Evolutionary conservation across 2,888 invertebrate species (phyloP), one percentile per base, ranked within the genome.

Genomic region (Aleiodes alternator): DNA sequence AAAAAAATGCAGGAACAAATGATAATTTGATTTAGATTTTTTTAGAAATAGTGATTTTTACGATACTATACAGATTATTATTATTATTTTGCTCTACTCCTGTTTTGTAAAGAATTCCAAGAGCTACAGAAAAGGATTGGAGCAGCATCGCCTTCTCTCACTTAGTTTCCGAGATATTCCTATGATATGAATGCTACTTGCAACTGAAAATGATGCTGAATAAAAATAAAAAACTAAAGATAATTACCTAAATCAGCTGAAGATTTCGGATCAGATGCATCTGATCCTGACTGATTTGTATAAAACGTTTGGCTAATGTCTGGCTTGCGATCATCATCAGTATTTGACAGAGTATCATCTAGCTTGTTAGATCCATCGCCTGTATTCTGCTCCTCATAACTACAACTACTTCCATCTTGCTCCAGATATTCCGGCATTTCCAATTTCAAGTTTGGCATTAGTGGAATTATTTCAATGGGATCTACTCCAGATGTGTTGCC

Each of bases 381-480:
- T 64, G 85, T 80, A 79, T 85, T 87, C 78, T 89, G 89, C 73
- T 89, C 89, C 61, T 89, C 89, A 73, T 89, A 89, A 84, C 89
- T 89, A 85, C 89, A 89, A 84, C 89, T 89, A 80, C 89, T 89
- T 59, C 89, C 89, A 76, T 89, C 89, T 78, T 89, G 89, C 80
- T 92, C 92, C 79, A 92, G 88, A 80, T 92, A 92, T 80, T 92
- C 92, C 23, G 92, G 92, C 88, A 92, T 91, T 83, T 92, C 92
- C 85, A 92, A 86, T 85, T 92, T 92, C 16, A 92, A 89, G 75
- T 90, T 89, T 78, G 91, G 90, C 87, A 91, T 88, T 4, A 90
- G 83, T n/a, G 90, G 90, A 77, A 90, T 90, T 79, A 90, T 89
- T 83, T 90, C 90, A 16, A 90, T 88, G 1, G 90, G 89, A 77